Conservation (phyloP, 2,888 invertebrate species). For the Notodonta dromedarius region DNA sequence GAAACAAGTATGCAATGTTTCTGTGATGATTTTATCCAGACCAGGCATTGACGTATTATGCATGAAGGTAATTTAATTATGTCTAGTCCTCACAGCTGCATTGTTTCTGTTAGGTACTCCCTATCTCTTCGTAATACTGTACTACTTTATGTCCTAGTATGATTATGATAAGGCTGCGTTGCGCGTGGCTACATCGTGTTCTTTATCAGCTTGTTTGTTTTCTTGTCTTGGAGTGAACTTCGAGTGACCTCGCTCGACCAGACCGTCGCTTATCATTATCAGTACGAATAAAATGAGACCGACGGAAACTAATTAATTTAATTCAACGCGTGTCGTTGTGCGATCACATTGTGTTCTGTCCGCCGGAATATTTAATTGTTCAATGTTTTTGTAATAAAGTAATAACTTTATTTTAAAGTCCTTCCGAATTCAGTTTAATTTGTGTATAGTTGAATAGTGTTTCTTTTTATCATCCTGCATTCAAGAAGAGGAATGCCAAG, state of each 20-base stretch:
- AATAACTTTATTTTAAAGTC: constrained; percentile 14
- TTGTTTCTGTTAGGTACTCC: not conserved
- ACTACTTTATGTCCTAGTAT: constrained; percentile 23
- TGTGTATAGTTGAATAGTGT: constrained; percentile 63
- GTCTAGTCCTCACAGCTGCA: no score
- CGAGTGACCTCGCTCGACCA: constrained; percentile 81
- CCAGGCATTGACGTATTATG: no score
- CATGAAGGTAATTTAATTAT: no score
- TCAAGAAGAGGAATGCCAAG: constrained; percentile 86
- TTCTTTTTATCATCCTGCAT: constrained; percentile 77
- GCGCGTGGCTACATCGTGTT: constrained; percentile 77
- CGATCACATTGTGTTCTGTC: constrained; percentile 43
- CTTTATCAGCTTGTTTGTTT: constrained; percentile 80
- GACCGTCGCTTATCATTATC: constrained; percentile 77
- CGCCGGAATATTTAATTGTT: constrained; percentile 16
- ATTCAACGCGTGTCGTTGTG: constrained; percentile 65
- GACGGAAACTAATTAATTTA: constrained; percentile 67
- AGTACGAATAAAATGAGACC: constrained; percentile 76
- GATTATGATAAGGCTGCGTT: constrained; percentile 57
- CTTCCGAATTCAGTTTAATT: constrained; percentile 31
- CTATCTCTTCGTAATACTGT: constrained; percentile 17
- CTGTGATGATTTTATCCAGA: no score
- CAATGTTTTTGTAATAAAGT: constrained; percentile 1
- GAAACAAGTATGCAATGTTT: no score
- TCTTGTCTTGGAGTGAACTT: constrained; percentile 73